These are phyloP conservation scores for Sabatieria punctata DNA, from an alignment of 2,888 invertebrate genomes.

Conservation along the genomic window DNA sequence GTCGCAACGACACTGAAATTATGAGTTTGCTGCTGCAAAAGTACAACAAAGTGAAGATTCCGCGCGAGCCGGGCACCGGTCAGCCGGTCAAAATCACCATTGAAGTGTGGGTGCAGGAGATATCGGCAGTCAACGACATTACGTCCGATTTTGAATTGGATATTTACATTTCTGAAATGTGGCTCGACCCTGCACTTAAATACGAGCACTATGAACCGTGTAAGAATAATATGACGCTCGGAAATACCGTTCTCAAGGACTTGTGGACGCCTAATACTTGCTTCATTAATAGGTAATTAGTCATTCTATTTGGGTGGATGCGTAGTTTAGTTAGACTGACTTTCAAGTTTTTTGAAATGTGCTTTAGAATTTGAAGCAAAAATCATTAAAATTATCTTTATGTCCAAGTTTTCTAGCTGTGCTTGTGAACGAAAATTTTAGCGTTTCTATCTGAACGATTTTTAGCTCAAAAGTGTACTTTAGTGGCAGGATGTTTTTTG, in stretches of 20 bases:
- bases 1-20: not conserved
- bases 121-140: slow-evolving; percentile 28
- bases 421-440: too few relatives aligned
- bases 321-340: too few relatives aligned
- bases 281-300: too few relatives aligned
- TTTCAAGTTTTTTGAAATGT: too few relatives aligned
- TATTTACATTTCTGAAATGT: slow-evolving; percentile 1
- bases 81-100: slow-evolving; percentile 6
- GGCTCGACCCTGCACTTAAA: not conserved
- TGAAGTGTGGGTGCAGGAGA: slow-evolving; percentile 30
- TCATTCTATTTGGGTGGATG: too few relatives aligned
- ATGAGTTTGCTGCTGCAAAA: not conserved
- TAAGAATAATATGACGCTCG: not conserved
- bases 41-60: slow-evolving; percentile 2
- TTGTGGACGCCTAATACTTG: slow-evolving; percentile 8
- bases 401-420: too few relatives aligned
- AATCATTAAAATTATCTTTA: too few relatives aligned
- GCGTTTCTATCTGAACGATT: too few relatives aligned
- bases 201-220: not conserved
- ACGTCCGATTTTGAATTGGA: slow-evolving; percentile 25
- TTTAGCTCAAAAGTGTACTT: too few relatives aligned
- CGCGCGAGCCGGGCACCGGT: not conserved
- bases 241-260: slow-evolving; percentile 9
- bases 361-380: too few relatives aligned
- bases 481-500: too few relatives aligned